Percentiles rank a stretch among this genome's conserved stretches.
phyloP scores from a whole-genome alignment of 1,140 invertebrate species.

The Micrasema minimum region DNA sequence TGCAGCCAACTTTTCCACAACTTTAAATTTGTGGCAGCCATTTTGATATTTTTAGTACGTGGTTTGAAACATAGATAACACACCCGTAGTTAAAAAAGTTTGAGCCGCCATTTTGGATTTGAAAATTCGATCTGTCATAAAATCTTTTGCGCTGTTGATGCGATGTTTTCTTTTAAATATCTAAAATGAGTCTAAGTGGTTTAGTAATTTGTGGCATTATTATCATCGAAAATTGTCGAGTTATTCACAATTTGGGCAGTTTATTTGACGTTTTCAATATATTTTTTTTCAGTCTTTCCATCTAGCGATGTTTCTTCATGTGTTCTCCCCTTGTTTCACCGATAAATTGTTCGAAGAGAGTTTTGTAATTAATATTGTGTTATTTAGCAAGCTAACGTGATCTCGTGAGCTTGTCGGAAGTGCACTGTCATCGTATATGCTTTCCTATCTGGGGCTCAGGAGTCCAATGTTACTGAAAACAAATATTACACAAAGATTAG shows the following conservation, averaged over 20 bases:
- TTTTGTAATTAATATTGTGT: no score
- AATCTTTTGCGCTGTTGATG: neutral
- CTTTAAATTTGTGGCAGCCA: no score
- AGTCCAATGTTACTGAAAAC: slow-evolving; percentile 45
- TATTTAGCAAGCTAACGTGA: no score
- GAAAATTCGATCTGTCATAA: slow-evolving; percentile 2
- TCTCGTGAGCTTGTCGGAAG: slow-evolving; percentile 5
- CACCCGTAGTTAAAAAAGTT: slow-evolving; percentile 4
- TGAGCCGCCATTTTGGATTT: slow-evolving; percentile 7
- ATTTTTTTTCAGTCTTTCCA: slow-evolving; percentile 18
- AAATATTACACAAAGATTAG: no score
- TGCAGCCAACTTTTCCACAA: no score
- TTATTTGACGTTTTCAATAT: slow-evolving; percentile 28
- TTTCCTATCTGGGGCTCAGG: slow-evolving; percentile 17
- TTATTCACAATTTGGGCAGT: slow-evolving; percentile 31
- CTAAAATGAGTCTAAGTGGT: slow-evolving; percentile 8
- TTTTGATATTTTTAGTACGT: neutral
- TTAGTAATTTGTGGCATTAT: slow-evolving; percentile 16
- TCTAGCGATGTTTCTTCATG: no score
- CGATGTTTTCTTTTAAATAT: slow-evolving; percentile 9
- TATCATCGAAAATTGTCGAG: slow-evolving; percentile 13
- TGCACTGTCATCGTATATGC: slow-evolving; percentile 38
- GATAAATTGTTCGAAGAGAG: no score
- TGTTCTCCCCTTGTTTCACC: no score
- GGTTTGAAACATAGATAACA: slow-evolving; percentile 4